These are phyloP conservation scores for Lepidurus couesii DNA, from an alignment of 1,140 invertebrate species.

Conservation along the genomic window DNA sequence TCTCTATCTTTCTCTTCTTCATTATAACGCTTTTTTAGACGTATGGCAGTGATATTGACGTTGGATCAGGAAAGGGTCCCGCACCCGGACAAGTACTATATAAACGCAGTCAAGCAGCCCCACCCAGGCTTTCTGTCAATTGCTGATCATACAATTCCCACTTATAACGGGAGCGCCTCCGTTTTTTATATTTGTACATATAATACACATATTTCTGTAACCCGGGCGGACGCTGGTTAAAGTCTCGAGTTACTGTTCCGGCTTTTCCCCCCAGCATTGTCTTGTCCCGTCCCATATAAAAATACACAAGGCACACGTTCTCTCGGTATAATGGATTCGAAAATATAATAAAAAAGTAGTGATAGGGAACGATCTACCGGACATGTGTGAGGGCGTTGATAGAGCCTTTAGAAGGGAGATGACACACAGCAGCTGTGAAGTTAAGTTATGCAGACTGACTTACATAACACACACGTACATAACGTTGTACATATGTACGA, in stretches of 20 bases:
- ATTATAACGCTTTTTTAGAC: not conserved
- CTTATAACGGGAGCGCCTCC: no score
- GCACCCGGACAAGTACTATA: not conserved
- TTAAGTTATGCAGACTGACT: constrained; percentile 16
- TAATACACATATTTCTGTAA: not conserved
- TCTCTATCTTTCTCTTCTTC: not conserved
- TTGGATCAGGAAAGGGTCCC: not conserved
- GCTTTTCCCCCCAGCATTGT: not conserved
- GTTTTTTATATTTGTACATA: not conserved
- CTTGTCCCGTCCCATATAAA: not conserved
- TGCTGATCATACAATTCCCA: no score
- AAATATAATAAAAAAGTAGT: not conserved
- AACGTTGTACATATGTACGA: not conserved
- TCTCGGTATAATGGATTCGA: not conserved
- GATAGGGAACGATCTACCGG: not conserved
- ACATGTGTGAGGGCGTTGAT: constrained; percentile 14
- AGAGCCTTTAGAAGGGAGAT: constrained; percentile 12
- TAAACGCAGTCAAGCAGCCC: no score
- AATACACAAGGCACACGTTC: not conserved
- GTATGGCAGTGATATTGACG: not conserved
- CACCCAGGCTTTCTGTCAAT: no score
- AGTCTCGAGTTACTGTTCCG: constrained; percentile 7
- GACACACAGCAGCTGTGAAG: constrained; percentile 17
- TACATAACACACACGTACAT: not conserved
- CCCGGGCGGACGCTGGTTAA: not conserved